phyloP scores from a whole-genome alignment of 1,140 invertebrate species.

The Reticulitermes speratus region DNA sequence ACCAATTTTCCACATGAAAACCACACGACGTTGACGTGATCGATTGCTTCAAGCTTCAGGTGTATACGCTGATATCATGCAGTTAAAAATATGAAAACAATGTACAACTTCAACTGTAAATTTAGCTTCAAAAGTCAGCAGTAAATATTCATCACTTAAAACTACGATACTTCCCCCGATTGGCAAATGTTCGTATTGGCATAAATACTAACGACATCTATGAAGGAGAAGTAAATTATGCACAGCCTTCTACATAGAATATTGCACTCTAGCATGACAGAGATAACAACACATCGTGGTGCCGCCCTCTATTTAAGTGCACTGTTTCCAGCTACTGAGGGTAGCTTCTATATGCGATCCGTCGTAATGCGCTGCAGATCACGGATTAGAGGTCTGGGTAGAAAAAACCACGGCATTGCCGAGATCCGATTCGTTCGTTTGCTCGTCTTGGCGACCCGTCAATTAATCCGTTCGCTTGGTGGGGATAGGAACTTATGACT shows the following conservation, averaged over 20 bases:
- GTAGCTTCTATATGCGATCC: too few relatives aligned
- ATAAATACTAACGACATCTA: background rate
- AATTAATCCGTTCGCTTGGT: too few relatives aligned
- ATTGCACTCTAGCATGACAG: background rate
- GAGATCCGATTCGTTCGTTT: too few relatives aligned
- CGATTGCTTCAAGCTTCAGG: background rate
- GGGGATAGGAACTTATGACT: too few relatives aligned
- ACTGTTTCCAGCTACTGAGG: too few relatives aligned
- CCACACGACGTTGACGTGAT: background rate
- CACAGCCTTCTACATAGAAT: background rate
- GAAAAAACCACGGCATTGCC: too few relatives aligned
- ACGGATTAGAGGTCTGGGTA: too few relatives aligned
- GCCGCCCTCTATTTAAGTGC: too few relatives aligned
- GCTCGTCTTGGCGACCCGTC: too few relatives aligned
- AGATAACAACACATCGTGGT: background rate
- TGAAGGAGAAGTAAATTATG: background rate
- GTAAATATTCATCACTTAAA: constrained; percentile 23
- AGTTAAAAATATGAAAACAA: background rate
- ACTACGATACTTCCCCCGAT: constrained; percentile 8
- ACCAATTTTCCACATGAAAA: background rate
- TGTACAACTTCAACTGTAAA: background rate
- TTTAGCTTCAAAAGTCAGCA: background rate
- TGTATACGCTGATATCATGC: background rate
- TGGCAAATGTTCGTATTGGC: constrained; percentile 21
- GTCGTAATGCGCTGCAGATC: too few relatives aligned